Evolutionary conservation across 2,888 invertebrate genomes (phyloP).

Genomic region (Drosophila prostipennis): DNA sequence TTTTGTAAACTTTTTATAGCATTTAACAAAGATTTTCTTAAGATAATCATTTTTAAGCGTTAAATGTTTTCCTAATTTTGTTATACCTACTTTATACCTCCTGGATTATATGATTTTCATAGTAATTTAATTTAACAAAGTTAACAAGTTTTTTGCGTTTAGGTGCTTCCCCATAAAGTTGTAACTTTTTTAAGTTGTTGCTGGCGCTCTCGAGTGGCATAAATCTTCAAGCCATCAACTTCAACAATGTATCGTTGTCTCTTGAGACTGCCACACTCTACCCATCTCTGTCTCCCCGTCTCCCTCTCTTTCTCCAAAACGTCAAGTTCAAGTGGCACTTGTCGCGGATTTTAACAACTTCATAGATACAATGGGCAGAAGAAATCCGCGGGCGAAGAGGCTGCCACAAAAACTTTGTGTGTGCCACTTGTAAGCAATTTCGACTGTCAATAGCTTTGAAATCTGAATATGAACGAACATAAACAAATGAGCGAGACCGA

Average conservation of each 20-base stretch:
- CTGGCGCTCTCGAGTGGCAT: constrained; percentile 49
- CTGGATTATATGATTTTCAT: too few species aligned
- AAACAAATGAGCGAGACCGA: constrained; percentile 33
- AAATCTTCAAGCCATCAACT: constrained; percentile 54
- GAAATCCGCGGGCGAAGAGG: constrained; percentile 29
- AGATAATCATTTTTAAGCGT: too few species aligned
- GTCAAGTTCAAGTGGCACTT: constrained; percentile 73
- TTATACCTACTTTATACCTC: too few species aligned
- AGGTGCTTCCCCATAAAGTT: constrained; percentile 42
- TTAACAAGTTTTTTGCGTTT: constrained; percentile 1
- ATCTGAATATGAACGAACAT: constrained; percentile 63
- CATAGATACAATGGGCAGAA: constrained; percentile 51
- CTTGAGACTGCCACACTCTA: constrained; percentile 43
- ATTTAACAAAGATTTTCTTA: too few species aligned
- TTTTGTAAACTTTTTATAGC: too few species aligned
- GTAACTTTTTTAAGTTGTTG: constrained; percentile 16
- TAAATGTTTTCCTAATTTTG: too few species aligned
- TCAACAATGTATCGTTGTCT: constrained; percentile 48
- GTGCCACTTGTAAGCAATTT: constrained; percentile 73
- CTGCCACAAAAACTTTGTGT: constrained; percentile 37
- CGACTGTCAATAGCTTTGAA: constrained; percentile 67
- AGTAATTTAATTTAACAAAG: too few species aligned
- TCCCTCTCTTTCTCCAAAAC: constrained; percentile 26
- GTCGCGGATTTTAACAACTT: constrained; percentile 74
- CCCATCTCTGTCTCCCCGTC: constrained; percentile 1